Evolutionary conservation across 2,888 invertebrate genomes (phyloP).

Genomic region (Drosophila leonis): DNA sequence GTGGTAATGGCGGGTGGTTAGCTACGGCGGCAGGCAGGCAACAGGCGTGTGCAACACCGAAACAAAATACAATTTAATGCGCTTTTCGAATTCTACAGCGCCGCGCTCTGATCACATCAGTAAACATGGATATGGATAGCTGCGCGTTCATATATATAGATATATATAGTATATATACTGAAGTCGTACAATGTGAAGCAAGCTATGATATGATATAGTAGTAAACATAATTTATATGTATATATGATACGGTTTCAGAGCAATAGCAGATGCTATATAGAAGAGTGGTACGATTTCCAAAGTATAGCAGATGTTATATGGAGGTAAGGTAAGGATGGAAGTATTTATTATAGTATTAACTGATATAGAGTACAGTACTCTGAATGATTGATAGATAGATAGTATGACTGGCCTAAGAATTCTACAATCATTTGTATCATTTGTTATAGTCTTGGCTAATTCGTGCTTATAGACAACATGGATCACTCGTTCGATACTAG

Average conservation of each 20-base stretch:
- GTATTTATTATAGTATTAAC: too few relatives aligned
- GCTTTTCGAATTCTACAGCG: slow-evolving; percentile 64
- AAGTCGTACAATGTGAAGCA: slow-evolving; percentile 1
- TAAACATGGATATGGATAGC: slow-evolving; percentile 11
- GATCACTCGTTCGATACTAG: too few relatives aligned
- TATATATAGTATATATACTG: slow-evolving; percentile 23
- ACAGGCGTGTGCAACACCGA: slow-evolving; percentile 67
- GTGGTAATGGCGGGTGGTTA: slow-evolving; percentile 16
- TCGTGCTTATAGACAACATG: neutral
- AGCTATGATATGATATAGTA: slow-evolving; percentile 8
- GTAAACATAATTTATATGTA: too few relatives aligned
- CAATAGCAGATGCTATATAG: too few relatives aligned
- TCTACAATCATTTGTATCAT: neutral
- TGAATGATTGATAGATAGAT: neutral
- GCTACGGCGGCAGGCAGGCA: slow-evolving; percentile 14
- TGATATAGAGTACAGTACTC: too few relatives aligned
- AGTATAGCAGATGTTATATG: too few relatives aligned
- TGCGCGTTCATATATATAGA: neutral
- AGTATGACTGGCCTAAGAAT: neutral
- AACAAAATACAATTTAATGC: slow-evolving; percentile 72
- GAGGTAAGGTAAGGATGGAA: too few relatives aligned
- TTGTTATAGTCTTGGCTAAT: neutral
- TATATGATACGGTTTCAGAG: neutral
- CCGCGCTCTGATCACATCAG: slow-evolving; percentile 49
- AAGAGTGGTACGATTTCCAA: too few relatives aligned